A percentile compares a stretch with the other conserved stretches of the same genome.
Evolutionary conservation across 2,888 invertebrate species (phyloP).

Genomic region (Limnephilus auricula): DNA sequence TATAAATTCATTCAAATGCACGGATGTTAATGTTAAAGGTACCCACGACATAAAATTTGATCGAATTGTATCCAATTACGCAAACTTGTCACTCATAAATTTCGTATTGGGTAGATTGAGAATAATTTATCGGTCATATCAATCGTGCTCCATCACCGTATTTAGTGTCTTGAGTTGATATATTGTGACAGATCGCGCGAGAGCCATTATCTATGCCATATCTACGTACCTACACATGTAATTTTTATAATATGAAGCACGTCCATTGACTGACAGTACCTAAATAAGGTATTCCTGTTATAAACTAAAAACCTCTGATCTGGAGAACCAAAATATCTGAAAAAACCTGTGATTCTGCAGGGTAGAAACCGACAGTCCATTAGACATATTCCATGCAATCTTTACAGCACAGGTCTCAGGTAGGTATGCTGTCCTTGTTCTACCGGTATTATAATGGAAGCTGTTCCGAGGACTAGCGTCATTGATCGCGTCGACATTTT

Average conservation of each 20-base stretch:
- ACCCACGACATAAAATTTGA: not conserved
- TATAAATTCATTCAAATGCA: not conserved
- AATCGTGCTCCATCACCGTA: constrained; percentile 32
- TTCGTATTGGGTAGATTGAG: not conserved
- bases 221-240: not conserved
- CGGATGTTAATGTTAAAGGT: not conserved
- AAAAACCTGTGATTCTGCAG: no score
- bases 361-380: no score
- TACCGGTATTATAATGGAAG: no score
- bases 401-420: no score
- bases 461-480: no score
- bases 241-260: not conserved
- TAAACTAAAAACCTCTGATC: no score
- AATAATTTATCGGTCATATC: constrained; percentile 25
- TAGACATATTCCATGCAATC: no score
- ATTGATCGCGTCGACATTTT: no score
- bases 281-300: constrained; percentile 2
- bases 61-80: not conserved
- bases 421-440: no score
- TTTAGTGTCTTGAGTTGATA: constrained; percentile 26
- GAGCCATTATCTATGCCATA: no score
- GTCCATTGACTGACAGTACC: not conserved
- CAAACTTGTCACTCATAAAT: not conserved
- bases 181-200: constrained; percentile 50
- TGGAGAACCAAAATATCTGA: no score